A percentile compares a stretch with the other conserved stretches of the same genome.
These are phyloP conservation scores for Hypomecis punctinalis DNA, from an alignment of 2,888 invertebrate species.

Conservation along the genomic window DNA sequence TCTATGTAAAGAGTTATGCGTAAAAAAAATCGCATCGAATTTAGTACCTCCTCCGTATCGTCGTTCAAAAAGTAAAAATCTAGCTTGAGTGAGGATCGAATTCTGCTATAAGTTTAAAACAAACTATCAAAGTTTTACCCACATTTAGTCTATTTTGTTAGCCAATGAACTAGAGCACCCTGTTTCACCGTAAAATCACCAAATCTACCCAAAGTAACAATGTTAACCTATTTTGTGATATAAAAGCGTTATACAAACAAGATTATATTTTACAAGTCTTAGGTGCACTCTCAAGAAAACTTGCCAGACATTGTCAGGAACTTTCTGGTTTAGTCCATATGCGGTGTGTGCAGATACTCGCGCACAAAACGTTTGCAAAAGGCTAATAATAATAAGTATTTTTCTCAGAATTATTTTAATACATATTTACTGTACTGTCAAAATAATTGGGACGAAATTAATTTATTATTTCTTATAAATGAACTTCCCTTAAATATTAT, in stretches of 20 bases:
- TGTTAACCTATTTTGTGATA: slow-evolving; percentile 36
- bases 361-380: slow-evolving; percentile 5
- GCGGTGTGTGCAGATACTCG: slow-evolving; percentile 48
- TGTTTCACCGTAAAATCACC: slow-evolving; percentile 10
- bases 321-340: slow-evolving; percentile 54
- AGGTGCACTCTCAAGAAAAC: slow-evolving; percentile 47
- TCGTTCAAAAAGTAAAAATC: too few species aligned
- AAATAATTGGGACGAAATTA: too few species aligned
- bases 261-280: slow-evolving; percentile 55
- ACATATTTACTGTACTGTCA: too few species aligned
- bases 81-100: too few species aligned
- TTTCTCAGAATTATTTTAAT: not conserved
- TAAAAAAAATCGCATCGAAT: too few species aligned
- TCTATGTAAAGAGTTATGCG: too few species aligned
- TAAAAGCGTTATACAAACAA: slow-evolving; percentile 48
- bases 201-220: slow-evolving; percentile 15
- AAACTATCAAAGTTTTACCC: too few species aligned
- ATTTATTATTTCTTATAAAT: too few species aligned
- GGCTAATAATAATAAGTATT: not conserved
- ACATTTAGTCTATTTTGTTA: not conserved
- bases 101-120: too few species aligned
- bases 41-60: too few species aligned
- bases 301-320: slow-evolving; percentile 51
- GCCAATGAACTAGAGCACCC: not conserved
- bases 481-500: too few species aligned